Conservation (phyloP, 2,888 invertebrate species). For the Stenichneumon culpator region DNA sequence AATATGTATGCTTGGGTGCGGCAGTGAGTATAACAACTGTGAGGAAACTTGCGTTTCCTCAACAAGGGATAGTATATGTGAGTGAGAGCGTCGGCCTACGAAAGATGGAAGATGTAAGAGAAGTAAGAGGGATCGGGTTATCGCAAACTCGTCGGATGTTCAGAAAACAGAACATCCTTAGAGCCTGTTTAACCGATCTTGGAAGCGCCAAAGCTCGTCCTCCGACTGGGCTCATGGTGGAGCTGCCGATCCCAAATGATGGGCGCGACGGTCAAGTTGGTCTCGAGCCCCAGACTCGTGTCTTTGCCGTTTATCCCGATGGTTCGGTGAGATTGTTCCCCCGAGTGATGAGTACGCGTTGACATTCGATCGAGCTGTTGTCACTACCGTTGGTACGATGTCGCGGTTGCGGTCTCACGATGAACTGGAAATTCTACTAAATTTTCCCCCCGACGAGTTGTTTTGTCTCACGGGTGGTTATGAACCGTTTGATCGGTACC, state of each 20-base stretch:
- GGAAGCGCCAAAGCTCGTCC: conserved; percentile 80
- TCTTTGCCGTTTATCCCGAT: conserved; percentile 41
- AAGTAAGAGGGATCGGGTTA: conserved; percentile 70
- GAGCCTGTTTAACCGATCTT: conserved; percentile 72
- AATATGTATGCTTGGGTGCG: conserved; percentile 83
- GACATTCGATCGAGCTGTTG: conserved; percentile 64
- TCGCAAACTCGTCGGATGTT: conserved; percentile 78
- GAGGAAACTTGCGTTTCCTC: conserved; percentile 73
- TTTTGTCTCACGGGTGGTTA: conserved; percentile 65
- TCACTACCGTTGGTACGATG: conserved; percentile 53
- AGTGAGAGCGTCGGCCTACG: conserved; percentile 74
- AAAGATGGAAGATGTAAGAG: conserved; percentile 77
- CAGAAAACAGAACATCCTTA: conserved; percentile 83
- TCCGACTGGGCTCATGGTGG: conserved; percentile 76
- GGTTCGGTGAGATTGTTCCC: conserved; percentile 34
- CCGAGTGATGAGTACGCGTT: conserved; percentile 65
- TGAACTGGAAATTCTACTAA: conserved; percentile 79
- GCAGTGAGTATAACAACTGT: conserved; percentile 84
- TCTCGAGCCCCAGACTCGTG: conserved; percentile 51
- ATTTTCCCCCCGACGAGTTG: conserved; percentile 69
- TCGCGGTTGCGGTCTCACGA: conserved; percentile 71
- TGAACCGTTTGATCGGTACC: conserved; percentile 73
- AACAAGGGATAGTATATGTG: conserved; percentile 73
- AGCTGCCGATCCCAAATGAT: conserved; percentile 69
- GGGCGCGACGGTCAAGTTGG: conserved; percentile 56